Percentiles rank a stretch among this genome's conserved stretches.
These are phyloP conservation scores for Zygaena filipendulae DNA, from an alignment of 2,888 invertebrate genomes.

Conservation along the genomic window DNA sequence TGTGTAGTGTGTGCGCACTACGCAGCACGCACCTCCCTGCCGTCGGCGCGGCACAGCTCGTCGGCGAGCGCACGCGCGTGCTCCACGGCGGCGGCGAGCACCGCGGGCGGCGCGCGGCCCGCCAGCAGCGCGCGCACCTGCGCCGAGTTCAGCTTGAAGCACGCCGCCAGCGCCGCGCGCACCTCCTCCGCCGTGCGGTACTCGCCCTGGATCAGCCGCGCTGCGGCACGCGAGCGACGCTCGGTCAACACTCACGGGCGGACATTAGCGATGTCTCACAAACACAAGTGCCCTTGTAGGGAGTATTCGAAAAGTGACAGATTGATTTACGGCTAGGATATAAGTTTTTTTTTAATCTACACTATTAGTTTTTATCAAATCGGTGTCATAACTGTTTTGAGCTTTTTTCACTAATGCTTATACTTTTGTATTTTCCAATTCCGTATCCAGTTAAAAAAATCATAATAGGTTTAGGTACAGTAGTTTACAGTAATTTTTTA, in stretches of 20 bases:
- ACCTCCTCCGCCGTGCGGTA: conserved; percentile 80
- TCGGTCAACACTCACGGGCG: background rate
- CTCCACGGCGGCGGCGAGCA: conserved; percentile 76
- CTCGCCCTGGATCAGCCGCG: conserved; percentile 50
- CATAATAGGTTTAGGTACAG: no score
- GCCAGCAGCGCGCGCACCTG: conserved; percentile 87
- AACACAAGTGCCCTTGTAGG: background rate
- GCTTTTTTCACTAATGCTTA: no score
- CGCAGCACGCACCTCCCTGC: conserved; percentile 73
- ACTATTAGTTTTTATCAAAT: no score
- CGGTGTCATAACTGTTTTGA: no score
- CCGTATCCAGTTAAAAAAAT: no score
- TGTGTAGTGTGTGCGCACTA: no score
- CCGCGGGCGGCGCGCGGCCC: conserved; percentile 63
- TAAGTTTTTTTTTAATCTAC: no score
- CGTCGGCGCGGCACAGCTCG: conserved; percentile 90
- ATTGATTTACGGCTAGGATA: no score
- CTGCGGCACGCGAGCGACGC: conserved; percentile 23
- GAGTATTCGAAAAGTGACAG: no score
- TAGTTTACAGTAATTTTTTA: no score
- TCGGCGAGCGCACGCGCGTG: conserved; percentile 92
- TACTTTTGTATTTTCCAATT: no score
- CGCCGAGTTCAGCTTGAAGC: conserved; percentile 96
- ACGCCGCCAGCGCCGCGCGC: conserved; percentile 88
- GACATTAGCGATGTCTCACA: background rate